Evolutionary conservation across 2,888 invertebrate genomes (phyloP).

Genomic region (Tinea pellionella): DNA sequence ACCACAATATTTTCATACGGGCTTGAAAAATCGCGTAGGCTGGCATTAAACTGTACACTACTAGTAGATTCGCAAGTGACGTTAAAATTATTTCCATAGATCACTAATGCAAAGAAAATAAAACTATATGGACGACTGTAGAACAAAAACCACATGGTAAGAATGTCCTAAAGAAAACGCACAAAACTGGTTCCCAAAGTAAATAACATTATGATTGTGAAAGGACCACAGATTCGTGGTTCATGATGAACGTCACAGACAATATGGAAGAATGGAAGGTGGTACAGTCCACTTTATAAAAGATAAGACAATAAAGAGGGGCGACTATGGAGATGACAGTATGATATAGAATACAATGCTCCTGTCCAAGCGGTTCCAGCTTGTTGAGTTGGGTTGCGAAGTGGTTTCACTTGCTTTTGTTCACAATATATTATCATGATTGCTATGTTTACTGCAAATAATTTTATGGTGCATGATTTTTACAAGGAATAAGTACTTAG

Average conservation of each 20-base stretch:
- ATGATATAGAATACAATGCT: slow-evolving; percentile 55
- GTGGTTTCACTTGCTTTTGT: slow-evolving; percentile 54
- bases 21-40: neutral
- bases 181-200: neutral
- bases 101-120: neutral
- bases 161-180: neutral
- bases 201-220: slow-evolving; percentile 1
- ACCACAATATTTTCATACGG: neutral
- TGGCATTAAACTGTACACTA: neutral
- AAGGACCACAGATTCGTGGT: neutral
- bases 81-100: neutral
- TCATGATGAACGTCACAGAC: neutral
- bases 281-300: slow-evolving; percentile 11
- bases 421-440: slow-evolving; percentile 37
- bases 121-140: neutral
- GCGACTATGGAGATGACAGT: slow-evolving; percentile 44
- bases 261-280: slow-evolving; percentile 2
- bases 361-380: slow-evolving; percentile 50
- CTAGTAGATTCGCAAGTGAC: neutral
- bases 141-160: neutral
- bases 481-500: neutral
- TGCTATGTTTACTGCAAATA: slow-evolving; percentile 43
- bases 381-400: slow-evolving; percentile 53
- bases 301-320: slow-evolving; percentile 28
- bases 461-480: slow-evolving; percentile 41